These are phyloP conservation scores for Loxodonta africana DNA, from an alignment of 2,113 vertebrate genomes.

Conservation along the genomic window DNA sequence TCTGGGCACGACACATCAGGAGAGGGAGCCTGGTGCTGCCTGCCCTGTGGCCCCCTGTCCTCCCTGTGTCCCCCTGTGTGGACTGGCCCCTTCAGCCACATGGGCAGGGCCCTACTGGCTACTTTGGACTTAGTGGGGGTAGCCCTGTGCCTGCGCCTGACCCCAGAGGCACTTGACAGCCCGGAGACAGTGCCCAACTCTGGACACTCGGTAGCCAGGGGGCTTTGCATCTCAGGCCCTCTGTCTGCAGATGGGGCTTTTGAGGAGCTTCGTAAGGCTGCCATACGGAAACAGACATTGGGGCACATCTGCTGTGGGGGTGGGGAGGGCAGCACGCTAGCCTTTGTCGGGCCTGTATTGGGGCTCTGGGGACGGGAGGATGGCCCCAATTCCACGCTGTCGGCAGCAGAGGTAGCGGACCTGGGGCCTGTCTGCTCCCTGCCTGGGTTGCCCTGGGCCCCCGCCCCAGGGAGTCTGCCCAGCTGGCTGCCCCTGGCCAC, in stretches of 20 bases:
- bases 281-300: accelerated
- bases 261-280: too few species aligned
- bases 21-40: too few species aligned
- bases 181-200: neutral
- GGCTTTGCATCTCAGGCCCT: neutral
- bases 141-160: too few species aligned
- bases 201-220: accelerated
- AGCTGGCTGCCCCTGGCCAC: neutral
- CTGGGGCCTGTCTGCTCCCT: neutral
- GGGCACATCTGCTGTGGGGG: neutral
- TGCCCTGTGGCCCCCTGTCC: neutral
- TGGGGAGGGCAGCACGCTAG: accelerated
- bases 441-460: neutral
- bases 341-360: neutral
- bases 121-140: too few species aligned
- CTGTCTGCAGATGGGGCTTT: too few species aligned
- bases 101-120: neutral
- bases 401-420: neutral
- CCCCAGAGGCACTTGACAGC: neutral
- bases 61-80: accelerated
- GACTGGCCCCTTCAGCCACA: accelerated
- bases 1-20: accelerated
- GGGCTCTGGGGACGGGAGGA: neutral
- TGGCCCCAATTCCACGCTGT: neutral
- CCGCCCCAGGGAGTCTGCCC: neutral